Evolutionary conservation across 1,140 invertebrate genomes (phyloP).

Genomic region (Portunus trituberculatus): DNA sequence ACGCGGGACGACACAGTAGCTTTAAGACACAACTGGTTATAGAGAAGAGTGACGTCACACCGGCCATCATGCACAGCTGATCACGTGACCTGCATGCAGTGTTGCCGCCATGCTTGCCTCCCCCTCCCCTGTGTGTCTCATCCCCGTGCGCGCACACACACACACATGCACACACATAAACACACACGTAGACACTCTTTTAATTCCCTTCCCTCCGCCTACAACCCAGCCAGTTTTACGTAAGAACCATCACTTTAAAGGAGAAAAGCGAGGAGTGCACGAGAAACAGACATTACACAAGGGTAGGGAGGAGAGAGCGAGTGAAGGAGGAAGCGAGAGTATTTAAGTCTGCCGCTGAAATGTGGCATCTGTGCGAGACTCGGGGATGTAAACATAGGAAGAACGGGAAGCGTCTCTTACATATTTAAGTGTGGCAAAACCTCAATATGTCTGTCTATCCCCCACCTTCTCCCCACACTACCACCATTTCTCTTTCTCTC

Average conservation of each 20-base stretch:
- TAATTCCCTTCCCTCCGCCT: not conserved
- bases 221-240: not conserved
- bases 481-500: no score
- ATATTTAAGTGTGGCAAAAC: slow-evolving; percentile 23
- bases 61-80: slow-evolving; percentile 17
- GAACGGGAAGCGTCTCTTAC: slow-evolving; percentile 8
- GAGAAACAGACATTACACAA: not conserved
- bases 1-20: not conserved
- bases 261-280: not conserved
- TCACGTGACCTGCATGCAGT: slow-evolving; percentile 9
- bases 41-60: not conserved
- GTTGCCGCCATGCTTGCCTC: not conserved
- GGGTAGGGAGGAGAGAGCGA: slow-evolving; percentile 7
- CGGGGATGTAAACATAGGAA: not conserved
- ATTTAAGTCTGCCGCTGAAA: not conserved
- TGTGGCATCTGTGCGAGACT: not conserved
- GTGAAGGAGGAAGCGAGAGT: slow-evolving; percentile 13
- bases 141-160: no score
- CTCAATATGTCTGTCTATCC: not conserved
- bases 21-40: slow-evolving; percentile 23
- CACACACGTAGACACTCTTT: not conserved
- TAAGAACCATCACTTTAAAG: not conserved
- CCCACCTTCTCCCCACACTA: not conserved
- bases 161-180: no score
- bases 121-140: no score